phyloP scores from a whole-genome alignment of 2,797 vertebrate species.

The Pyrocephalus nanus region DNA sequence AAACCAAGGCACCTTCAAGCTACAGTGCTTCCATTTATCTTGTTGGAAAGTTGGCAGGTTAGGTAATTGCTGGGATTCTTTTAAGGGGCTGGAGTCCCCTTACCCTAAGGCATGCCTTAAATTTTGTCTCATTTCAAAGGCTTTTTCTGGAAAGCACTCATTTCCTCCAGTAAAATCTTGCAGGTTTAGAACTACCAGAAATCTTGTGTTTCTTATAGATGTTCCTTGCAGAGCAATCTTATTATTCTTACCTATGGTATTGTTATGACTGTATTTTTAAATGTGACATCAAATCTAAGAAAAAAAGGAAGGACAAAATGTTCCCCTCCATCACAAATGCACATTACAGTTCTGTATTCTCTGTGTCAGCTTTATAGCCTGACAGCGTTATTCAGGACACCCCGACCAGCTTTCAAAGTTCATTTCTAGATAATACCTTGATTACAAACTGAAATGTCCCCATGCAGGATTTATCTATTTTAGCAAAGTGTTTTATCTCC shows the following conservation, averaged over 20 bases:
- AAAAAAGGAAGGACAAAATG: conserved; percentile 9
- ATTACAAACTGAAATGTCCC: conserved; percentile 22
- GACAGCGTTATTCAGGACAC: background rate
- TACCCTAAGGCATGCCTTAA: conserved; percentile 41
- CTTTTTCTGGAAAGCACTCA: background rate
- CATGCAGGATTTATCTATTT: background rate
- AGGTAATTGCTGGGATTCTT: conserved; percentile 62
- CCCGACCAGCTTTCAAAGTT: background rate
- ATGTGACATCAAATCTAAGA: background rate
- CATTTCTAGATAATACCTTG: conserved; percentile 36
- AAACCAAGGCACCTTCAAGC: conserved; percentile 76
- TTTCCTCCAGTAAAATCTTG: background rate
- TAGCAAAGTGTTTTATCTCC: conserved; percentile 27
- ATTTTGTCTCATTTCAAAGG: conserved; percentile 12
- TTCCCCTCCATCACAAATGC: background rate
- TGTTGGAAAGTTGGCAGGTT: conserved; percentile 65
- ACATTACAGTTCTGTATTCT: background rate
- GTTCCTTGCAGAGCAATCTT: background rate
- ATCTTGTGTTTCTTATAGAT: background rate
- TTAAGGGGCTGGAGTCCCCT: conserved; percentile 49
- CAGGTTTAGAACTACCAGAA: conserved; percentile 3
- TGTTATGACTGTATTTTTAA: background rate
- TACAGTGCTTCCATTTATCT: conserved; percentile 70
- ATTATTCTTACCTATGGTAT: background rate
- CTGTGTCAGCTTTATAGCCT: background rate